phyloP scores from a whole-genome alignment of 2,888 invertebrate species.

The Synergus laeviventris region DNA sequence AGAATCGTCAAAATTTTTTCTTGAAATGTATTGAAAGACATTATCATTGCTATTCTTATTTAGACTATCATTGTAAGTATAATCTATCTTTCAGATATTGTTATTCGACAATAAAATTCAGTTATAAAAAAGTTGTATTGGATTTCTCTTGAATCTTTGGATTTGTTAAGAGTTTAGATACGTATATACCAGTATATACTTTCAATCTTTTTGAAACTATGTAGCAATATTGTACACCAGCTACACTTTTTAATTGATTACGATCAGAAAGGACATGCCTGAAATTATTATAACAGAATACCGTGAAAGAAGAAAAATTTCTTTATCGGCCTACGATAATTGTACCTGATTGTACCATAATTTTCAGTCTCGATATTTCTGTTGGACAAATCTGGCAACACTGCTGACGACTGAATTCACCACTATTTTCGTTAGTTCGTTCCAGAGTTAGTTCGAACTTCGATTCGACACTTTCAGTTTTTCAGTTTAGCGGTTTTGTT shows the following conservation, averaged over 20 bases:
- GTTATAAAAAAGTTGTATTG: not conserved
- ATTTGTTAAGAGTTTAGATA: not conserved
- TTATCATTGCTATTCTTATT: conserved; percentile 20
- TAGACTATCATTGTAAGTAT: conserved; percentile 5
- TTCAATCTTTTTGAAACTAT: no score
- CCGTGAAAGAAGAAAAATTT: no score
- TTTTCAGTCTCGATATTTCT: no score
- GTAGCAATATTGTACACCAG: no score
- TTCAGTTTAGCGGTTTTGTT: not conserved
- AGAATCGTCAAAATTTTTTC: conserved; percentile 13
- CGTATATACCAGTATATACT: no score
- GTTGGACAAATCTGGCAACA: no score
- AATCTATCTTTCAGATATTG: conserved; percentile 34
- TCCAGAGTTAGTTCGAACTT: not conserved
- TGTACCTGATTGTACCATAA: no score
- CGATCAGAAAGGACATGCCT: no score
- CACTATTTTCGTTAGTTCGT: not conserved
- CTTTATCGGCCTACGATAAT: no score
- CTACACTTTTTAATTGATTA: not conserved
- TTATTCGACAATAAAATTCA: conserved; percentile 39
- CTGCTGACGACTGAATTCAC: no score
- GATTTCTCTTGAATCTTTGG: not conserved
- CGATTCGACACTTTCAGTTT: not conserved
- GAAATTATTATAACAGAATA: no score
- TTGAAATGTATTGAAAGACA: conserved; percentile 33